Evolutionary conservation across 2,888 invertebrate species (phyloP).

Genomic region (Frankliniella fusca): DNA sequence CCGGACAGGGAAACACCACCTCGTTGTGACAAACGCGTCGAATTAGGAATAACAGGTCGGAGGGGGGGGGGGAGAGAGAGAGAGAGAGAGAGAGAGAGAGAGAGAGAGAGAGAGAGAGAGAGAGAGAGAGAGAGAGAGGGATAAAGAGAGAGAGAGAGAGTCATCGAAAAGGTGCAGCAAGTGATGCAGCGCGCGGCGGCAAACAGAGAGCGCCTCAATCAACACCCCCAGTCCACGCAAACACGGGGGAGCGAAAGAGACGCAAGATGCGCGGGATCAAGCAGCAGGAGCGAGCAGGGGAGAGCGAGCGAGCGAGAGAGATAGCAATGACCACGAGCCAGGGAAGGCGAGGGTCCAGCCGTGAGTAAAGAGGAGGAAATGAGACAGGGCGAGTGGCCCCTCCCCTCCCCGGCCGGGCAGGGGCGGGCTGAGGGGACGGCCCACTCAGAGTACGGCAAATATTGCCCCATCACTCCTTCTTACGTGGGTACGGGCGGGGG

Average conservation of each 20-base stretch:
- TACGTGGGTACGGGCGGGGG: not conserved
- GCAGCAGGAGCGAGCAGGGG: no score
- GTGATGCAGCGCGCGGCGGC: no score
- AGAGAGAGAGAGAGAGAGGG: not conserved
- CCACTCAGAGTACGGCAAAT: conserved; percentile 22
- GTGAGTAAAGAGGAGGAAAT: not conserved
- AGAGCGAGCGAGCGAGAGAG: no score
- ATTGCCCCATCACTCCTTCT: conserved; percentile 26
- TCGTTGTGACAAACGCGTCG: no score
- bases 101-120: conserved; percentile 9
- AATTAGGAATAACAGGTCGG: no score
- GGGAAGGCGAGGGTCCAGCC: not conserved
- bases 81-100: not conserved
- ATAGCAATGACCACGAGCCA: conserved; percentile 2
- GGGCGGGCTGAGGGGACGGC: not conserved
- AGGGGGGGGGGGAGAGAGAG: not conserved
- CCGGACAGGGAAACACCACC: no score
- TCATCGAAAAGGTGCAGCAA: not conserved
- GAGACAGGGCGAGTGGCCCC: not conserved
- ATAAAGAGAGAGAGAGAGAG: no score
- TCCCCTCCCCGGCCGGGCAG: not conserved
- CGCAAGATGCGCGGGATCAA: no score
- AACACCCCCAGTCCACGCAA: not conserved
- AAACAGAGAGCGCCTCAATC: not conserved
- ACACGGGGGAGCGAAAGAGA: not conserved